Base-by-base conservation (phyloP, 30 jellyfish, hydroid and myxozoan species). In the Chrysaora quinquecirrha region DNA sequence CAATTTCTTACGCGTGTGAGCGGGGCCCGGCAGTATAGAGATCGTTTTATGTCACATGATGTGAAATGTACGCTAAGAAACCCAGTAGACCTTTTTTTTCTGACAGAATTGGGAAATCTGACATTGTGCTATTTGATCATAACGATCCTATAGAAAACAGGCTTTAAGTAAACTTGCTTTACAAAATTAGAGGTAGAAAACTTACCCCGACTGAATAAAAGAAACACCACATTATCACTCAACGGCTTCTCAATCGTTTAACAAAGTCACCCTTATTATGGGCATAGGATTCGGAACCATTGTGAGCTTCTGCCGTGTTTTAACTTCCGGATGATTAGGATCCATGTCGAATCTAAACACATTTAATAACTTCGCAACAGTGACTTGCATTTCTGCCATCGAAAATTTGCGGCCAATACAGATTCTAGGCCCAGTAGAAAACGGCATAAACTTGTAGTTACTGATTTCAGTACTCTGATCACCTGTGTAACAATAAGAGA, bases 321-420 rank as follows among this genome's bases (percentile, higher is more conserved):
- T 63, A 25, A 78, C 50, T 48, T 35, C 65, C 29, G 80, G 87
- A 27, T 87, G 96, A 34, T 47, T 32, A 0, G 96, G 87, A 35
- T 67, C 84, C 50, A 87, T 9, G 14, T 43, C 83, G 38, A 87
- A 87, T 50, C 72, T 52, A 79, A 87, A 87, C 7, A 60, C 35
- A 29, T 21, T 33, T 84, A 87, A 28, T 60, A 87, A 61, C 85
- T 56, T 63, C 1, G 91, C 76, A 28, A 78, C 48, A 7, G 65
- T 76, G 20, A 87, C 89, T 38, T 87, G 75, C 88, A 87, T 77
- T 63, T 87, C 91, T 24, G 80, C 25, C 91, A 76, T 30, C 38
- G 96, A 76, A 48, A 87, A 87, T 29, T 60, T 76, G 10, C 84
- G 87, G 4, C 96, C 96, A 19, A 87, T 87, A 65, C 96, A 87